Percentiles rank a stretch among this genome's conserved stretches.
These are phyloP conservation scores for Diachasma alloeum DNA, from an alignment of 1,140 invertebrate genomes.

Conservation along the genomic window DNA sequence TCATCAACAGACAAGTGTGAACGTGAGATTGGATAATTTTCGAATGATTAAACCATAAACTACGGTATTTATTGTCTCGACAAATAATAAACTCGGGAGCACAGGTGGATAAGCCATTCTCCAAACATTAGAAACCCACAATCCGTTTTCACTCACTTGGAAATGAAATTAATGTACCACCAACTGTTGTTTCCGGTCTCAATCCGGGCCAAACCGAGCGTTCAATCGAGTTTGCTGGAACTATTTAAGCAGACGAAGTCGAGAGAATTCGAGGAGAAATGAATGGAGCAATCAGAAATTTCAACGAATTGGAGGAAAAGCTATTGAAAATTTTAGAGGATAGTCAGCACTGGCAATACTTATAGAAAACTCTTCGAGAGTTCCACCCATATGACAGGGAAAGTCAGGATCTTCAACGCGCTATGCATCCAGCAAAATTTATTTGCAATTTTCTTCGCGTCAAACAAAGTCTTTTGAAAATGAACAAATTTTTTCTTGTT, in stretches of 20 bases:
- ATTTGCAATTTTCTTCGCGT: no score
- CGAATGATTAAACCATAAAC: background rate
- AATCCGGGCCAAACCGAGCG: background rate
- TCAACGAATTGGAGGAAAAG: no score
- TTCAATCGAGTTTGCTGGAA: background rate
- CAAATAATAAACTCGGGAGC: background rate
- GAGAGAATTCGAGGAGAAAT: background rate
- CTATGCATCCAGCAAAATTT: no score
- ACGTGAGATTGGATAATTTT: background rate
- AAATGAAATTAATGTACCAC: background rate
- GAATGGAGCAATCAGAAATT: no score
- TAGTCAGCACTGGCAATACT: no score
- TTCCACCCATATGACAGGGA: no score
- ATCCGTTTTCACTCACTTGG: background rate
- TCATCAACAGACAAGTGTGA: background rate
- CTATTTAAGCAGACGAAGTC: background rate
- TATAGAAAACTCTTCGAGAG: no score
- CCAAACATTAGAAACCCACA: conserved; percentile 1
- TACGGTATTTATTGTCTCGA: background rate
- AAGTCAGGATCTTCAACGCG: no score
- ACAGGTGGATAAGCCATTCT: background rate
- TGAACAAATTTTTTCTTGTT: no score
- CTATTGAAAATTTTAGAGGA: no score
- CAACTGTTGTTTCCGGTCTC: background rate
- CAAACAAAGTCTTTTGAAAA: no score